phyloP scores from a whole-genome alignment of 2,888 invertebrate genomes.

The Cecidostiba fungosa region DNA sequence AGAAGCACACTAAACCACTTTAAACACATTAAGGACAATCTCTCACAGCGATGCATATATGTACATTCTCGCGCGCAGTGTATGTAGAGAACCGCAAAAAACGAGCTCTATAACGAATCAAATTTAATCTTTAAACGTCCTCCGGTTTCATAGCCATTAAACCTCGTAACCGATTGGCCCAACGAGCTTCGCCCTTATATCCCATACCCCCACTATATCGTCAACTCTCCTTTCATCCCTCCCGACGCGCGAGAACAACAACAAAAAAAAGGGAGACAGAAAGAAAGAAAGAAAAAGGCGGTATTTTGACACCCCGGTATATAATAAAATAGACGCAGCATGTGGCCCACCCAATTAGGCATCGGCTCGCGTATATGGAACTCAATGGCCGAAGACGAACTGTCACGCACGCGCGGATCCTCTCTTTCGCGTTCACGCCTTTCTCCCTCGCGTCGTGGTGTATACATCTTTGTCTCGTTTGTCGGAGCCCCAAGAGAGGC shows the following conservation, averaged over 20 bases:
- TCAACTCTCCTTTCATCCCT: neutral
- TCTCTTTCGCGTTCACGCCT: slow-evolving; percentile 39
- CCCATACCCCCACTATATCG: neutral
- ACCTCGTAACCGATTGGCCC: slow-evolving; percentile 45
- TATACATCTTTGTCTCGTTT: neutral
- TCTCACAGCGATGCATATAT: neutral
- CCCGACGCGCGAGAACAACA: neutral
- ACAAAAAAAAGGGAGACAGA: slow-evolving; percentile 64
- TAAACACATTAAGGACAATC: slow-evolving; percentile 54
- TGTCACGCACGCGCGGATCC: slow-evolving; percentile 49
- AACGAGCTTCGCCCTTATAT: neutral
- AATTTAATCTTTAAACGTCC: slow-evolving; percentile 56
- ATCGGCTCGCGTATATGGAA: slow-evolving; percentile 73
- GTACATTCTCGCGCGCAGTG: neutral
- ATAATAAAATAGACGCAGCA: slow-evolving; percentile 76
- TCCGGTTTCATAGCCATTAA: slow-evolving; percentile 47
- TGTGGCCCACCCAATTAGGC: slow-evolving; percentile 79
- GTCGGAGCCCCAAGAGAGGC: slow-evolving; percentile 16
- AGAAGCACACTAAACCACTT: slow-evolving; percentile 33
- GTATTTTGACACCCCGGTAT: slow-evolving; percentile 79
- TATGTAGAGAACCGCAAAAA: slow-evolving; percentile 48
- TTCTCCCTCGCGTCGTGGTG: neutral
- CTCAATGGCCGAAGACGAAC: slow-evolving; percentile 58
- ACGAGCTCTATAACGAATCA: slow-evolving; percentile 56
- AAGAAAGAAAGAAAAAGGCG: slow-evolving; percentile 68